Conservation (phyloP, 2,113 vertebrate genomes). For the Gymnorhina tibicen region DNA sequence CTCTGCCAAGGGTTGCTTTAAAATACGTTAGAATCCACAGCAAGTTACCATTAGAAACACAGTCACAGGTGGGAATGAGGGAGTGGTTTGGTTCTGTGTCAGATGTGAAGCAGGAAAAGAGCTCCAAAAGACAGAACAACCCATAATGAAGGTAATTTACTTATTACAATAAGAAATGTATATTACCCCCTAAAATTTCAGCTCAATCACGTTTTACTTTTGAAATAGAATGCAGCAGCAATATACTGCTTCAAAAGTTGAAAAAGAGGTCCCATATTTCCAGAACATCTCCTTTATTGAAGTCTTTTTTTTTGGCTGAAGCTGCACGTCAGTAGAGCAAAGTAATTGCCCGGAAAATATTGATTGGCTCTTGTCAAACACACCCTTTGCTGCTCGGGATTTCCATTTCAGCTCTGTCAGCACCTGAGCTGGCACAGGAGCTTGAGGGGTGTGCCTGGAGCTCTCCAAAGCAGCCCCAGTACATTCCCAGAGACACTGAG, state of each 20-base stretch:
- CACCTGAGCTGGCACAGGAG: not conserved
- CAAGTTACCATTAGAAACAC: not conserved
- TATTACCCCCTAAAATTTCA: not conserved
- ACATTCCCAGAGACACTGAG: not conserved
- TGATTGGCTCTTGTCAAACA: not conserved
- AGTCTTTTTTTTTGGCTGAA: not conserved
- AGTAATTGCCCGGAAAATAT: not conserved
- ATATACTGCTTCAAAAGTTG: not conserved
- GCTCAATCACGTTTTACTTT: not conserved
- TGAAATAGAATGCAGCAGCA: not conserved
- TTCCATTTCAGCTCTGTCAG: not conserved
- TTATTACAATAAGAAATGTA: not conserved
- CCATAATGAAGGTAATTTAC: not conserved
- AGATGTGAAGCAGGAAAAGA: not conserved
- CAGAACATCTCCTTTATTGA: not conserved
- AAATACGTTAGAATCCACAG: not conserved
- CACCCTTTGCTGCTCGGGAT: not conserved
- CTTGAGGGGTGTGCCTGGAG: not conserved
- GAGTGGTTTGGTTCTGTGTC: not conserved
- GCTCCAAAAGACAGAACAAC: not conserved
- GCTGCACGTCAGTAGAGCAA: not conserved
- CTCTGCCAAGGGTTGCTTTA: not conserved
- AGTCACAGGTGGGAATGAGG: not conserved
- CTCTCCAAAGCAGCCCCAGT: not conserved
- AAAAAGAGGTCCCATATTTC: not conserved